These are phyloP conservation scores for Xestia rhomboidea DNA, from an alignment of 2,888 invertebrate genomes.

Conservation along the genomic window DNA sequence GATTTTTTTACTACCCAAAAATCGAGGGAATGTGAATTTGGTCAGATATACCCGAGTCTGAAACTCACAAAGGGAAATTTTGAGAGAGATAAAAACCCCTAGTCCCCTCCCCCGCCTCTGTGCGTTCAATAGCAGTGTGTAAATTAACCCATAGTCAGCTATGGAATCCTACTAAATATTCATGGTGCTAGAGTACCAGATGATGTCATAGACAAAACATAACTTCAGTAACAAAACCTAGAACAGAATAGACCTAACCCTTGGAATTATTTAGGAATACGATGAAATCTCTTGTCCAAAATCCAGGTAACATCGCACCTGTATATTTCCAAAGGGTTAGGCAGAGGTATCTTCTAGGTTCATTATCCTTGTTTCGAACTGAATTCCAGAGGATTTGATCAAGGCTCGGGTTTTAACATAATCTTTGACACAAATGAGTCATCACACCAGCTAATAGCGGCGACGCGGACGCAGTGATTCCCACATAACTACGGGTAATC, in stretches of 20 bases:
- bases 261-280: background rate
- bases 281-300: background rate
- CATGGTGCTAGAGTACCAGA: background rate
- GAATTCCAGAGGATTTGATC: background rate
- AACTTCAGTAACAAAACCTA: background rate
- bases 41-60: background rate
- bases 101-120: background rate
- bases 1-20: background rate
- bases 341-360: background rate
- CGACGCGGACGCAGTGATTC: conserved; percentile 3
- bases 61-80: background rate
- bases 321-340: background rate
- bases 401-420: background rate
- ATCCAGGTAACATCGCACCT: background rate
- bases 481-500: conserved; percentile 17
- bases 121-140: background rate
- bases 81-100: background rate
- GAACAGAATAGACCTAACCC: background rate
- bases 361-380: background rate
- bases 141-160: background rate
- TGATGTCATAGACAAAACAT: background rate
- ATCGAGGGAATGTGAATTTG: background rate
- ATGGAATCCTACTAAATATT: background rate
- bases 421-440: conserved; percentile 5
- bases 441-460: background rate